phyloP scores from a whole-genome alignment of 1,140 invertebrate genomes.

The Belonocnema kinseyi region DNA sequence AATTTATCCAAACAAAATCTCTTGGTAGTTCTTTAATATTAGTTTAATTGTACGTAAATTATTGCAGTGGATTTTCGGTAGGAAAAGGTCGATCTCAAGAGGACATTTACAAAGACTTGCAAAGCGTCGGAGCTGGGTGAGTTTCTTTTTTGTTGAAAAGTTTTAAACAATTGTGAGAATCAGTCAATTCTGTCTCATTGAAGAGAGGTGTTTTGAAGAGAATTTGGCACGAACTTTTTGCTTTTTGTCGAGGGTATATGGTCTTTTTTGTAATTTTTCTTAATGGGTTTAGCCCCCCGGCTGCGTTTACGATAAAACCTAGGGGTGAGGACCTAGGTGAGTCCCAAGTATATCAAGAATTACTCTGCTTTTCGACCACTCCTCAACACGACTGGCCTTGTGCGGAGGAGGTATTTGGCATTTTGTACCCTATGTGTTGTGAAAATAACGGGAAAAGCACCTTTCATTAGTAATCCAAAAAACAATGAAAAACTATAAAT shows the following conservation, averaged over 20 bases:
- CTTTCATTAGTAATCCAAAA: background rate
- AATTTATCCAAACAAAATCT: background rate
- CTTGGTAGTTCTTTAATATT: background rate
- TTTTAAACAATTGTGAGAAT: background rate
- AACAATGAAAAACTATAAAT: constrained; percentile 2
- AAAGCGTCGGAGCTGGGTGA: constrained; percentile 77
- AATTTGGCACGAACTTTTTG: constrained; percentile 7
- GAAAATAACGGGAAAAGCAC: background rate
- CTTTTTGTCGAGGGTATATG: constrained; percentile 5
- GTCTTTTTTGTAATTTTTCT: constrained; percentile 58
- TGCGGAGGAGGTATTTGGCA: constrained; percentile 65
- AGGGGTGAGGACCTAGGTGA: constrained; percentile 72
- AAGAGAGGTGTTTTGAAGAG: background rate
- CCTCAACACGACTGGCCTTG: constrained; percentile 72
- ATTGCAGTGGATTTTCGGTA: constrained; percentile 85
- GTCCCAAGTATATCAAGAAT: constrained; percentile 74
- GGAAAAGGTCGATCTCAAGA: constrained; percentile 86
- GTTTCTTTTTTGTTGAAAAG: constrained; percentile 40
- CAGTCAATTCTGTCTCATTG: background rate
- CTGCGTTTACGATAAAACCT: constrained; percentile 74
- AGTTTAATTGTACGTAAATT: constrained; percentile 32
- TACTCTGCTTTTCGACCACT: constrained; percentile 74
- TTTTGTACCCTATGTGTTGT: constrained; percentile 46
- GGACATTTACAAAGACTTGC: constrained; percentile 89
- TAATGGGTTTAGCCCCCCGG: constrained; percentile 69